Conservation (phyloP, 2,797 vertebrate species). For the Vultur gryphus region DNA sequence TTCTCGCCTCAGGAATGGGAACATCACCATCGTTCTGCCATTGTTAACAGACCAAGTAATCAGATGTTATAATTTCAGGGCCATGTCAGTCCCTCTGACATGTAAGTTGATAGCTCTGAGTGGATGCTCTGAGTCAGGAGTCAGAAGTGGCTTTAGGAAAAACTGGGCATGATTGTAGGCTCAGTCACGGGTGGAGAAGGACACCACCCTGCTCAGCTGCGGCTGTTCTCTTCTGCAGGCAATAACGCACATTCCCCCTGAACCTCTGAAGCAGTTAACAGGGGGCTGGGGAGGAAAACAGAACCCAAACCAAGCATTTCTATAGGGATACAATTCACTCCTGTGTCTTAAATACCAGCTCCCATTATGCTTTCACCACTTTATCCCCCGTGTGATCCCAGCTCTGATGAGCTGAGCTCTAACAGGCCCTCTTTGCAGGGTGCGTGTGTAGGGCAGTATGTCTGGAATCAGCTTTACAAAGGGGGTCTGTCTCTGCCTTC, state of each 20-base stretch:
- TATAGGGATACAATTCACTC: background rate
- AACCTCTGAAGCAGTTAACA: background rate
- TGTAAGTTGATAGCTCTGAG: background rate
- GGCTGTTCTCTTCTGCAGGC: background rate
- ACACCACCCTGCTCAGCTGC: background rate
- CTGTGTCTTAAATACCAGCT: background rate
- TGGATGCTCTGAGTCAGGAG: background rate
- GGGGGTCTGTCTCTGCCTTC: background rate
- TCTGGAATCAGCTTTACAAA: constrained; percentile 33
- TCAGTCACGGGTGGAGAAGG: background rate
- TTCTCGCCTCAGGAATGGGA: background rate
- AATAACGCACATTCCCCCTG: background rate
- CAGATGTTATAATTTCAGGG: background rate
- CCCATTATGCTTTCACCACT: background rate
- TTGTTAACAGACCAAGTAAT: background rate
- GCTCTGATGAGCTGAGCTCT: background rate
- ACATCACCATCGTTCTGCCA: background rate
- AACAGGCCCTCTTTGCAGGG: background rate
- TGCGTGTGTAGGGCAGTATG: background rate
- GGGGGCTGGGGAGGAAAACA: background rate
- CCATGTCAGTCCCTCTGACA: background rate
- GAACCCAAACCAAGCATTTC: background rate
- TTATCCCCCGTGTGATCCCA: background rate
- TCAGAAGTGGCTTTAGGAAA: background rate
- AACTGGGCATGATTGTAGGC: background rate